Evolutionary conservation across 2,113 vertebrate species (phyloP).

Genomic region (Bubalus kerabau): DNA sequence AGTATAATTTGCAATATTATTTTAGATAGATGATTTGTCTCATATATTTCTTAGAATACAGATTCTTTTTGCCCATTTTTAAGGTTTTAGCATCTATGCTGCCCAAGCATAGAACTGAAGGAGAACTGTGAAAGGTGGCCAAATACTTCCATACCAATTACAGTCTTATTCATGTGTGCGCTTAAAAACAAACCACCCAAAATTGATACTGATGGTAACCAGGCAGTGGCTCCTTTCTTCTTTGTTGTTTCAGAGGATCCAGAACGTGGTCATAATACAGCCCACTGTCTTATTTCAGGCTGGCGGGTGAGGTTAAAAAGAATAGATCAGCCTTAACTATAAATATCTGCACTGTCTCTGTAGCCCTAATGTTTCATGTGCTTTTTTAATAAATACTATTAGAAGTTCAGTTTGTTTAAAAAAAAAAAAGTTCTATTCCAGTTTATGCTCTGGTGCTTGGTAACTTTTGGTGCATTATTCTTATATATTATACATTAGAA

Average conservation of each 20-base stretch:
- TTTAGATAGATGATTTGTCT: conserved; percentile 56
- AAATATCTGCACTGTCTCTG: neutral
- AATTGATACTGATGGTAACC: neutral
- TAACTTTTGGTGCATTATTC: neutral
- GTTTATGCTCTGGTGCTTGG: conserved; percentile 44
- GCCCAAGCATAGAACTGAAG: conserved; percentile 71
- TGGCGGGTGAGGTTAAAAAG: neutral
- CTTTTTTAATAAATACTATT: conserved; percentile 35
- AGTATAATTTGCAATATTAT: conserved; percentile 50
- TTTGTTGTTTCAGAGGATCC: neutral
- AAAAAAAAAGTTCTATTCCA: neutral
- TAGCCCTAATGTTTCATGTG: conserved; percentile 31
- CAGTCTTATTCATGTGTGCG: conserved; percentile 16
- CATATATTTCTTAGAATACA: conserved; percentile 54
- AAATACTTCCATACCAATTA: conserved; percentile 19
- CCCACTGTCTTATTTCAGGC: neutral
- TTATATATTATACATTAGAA: neutral
- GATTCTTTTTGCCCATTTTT: conserved; percentile 42
- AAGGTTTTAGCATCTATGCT: conserved; percentile 43
- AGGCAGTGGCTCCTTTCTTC: neutral
- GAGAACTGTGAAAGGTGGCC: conserved; percentile 49
- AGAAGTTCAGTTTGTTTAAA: neutral
- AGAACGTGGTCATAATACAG: neutral
- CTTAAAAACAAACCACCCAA: neutral
- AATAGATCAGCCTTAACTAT: conserved; percentile 31